Evolutionary conservation across 2,888 invertebrate genomes (phyloP).

Genomic region (Poecilus cupreus): DNA sequence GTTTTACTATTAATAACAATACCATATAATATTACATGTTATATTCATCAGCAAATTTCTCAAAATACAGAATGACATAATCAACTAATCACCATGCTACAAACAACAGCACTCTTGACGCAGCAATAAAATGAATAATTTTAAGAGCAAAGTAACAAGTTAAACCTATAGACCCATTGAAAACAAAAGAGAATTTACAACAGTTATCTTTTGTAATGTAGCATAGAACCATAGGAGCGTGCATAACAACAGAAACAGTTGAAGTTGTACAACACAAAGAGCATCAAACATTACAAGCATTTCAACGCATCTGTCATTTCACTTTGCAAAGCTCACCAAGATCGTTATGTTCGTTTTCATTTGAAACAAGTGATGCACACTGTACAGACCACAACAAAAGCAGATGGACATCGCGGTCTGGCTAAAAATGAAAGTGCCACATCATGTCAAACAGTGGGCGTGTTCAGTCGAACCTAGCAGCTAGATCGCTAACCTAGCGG

Average conservation of each 20-base stretch:
- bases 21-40: too few species aligned
- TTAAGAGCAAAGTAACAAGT: neutral
- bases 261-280: neutral
- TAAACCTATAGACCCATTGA: neutral
- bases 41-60: too few species aligned
- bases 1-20: too few species aligned
- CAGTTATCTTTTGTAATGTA: neutral
- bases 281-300: neutral
- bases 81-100: too few species aligned
- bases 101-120: neutral
- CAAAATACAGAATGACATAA: too few species aligned
- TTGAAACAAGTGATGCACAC: neutral
- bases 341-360: neutral
- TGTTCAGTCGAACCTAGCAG: too few species aligned
- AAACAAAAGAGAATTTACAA: neutral
- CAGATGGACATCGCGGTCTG: neutral
- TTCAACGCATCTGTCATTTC: neutral
- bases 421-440: conserved; percentile 19
- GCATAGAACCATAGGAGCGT: neutral
- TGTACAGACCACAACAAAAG: neutral
- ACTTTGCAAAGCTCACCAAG: neutral
- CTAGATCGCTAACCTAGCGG: too few species aligned
- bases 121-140: neutral
- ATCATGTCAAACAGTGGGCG: too few species aligned
- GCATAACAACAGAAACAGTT: neutral